Base-by-base conservation (phyloP, 2,888 invertebrate genomes). In the Drosophila borborema region DNA sequence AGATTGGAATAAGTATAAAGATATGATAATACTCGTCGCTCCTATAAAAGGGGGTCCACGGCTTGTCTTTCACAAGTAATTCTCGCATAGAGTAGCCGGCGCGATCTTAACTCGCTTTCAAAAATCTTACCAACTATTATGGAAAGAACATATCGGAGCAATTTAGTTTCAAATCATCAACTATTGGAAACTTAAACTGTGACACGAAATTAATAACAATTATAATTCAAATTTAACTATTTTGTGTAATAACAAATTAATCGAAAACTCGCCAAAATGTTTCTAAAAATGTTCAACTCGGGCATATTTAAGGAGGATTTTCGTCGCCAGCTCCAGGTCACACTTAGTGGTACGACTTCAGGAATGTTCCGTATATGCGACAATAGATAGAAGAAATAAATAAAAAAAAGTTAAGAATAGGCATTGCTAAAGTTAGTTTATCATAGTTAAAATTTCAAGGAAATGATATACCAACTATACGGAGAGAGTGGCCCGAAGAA, bases 241-340 rank as follows among this genome's bases (percentile, higher is more conserved):
- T 51, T 60, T 40, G 34, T 3, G 10, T 12, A 14, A 9, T 6
- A 41, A 49, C 38, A 41, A 53, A 12, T 12, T 20, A 3, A 36
- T 23, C 28, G 7, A 34, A 40, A 14, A 16, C 7, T 34, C 5
- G 9, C 28, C 7, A 78, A 46, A 62, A 88, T 86, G 90, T 67
- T 83, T 18, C 56, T 77, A 7, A 80, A 74, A 34, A 7, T 67
- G 36, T 79, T 81, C 23, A 64, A 80, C 7, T 69, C 89, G 55
- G 90, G 91, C 40, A 81, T 90, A 34, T 81, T 91, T 45, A 64
- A 76, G 62, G 58, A 56, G 48, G 77, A 82, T 41, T 91, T 73
- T 59, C 90, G 91, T 14, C 82, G 83, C 12, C 91, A 91, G 54
- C 36, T 90, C 54, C 40, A 82, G 61, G 90, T 85, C 20, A 82